Conservation (phyloP, 2,113 vertebrate species). For the Merops nubicus region DNA sequence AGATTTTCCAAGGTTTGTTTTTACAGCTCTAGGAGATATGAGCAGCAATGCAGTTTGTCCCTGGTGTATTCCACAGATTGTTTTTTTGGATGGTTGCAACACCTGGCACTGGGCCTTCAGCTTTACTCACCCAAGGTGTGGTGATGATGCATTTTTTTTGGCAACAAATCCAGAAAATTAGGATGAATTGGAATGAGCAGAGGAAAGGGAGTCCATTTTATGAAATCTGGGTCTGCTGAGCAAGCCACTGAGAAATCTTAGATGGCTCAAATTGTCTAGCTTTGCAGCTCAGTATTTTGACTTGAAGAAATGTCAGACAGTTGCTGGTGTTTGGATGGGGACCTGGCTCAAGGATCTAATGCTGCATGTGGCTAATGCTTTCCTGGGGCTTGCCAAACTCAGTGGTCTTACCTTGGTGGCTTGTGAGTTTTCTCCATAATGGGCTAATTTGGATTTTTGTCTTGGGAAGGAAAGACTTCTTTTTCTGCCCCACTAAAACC, state of each 20-base stretch:
- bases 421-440: background rate
- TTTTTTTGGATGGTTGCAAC: background rate
- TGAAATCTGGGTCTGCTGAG: background rate
- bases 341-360: background rate
- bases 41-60: background rate
- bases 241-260: background rate
- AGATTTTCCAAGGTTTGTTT: background rate
- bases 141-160: background rate
- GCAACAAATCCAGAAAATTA: background rate
- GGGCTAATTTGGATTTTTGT: background rate
- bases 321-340: background rate
- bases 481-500: background rate
- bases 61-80: background rate
- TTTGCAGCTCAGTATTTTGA: background rate
- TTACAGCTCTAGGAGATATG: background rate
- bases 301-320: background rate
- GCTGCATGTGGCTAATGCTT: accelerated
- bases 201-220: background rate
- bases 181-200: background rate
- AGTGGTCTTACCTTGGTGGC: background rate
- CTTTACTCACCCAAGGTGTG: constrained; percentile 40
- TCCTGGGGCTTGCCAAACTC: accelerated
- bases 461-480: background rate
- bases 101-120: background rate
- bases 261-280: background rate